Evolutionary conservation across 1,140 invertebrate species (phyloP), one percentile per base, ranked within the genome.

Genomic region (Coptotermes formosanus): DNA sequence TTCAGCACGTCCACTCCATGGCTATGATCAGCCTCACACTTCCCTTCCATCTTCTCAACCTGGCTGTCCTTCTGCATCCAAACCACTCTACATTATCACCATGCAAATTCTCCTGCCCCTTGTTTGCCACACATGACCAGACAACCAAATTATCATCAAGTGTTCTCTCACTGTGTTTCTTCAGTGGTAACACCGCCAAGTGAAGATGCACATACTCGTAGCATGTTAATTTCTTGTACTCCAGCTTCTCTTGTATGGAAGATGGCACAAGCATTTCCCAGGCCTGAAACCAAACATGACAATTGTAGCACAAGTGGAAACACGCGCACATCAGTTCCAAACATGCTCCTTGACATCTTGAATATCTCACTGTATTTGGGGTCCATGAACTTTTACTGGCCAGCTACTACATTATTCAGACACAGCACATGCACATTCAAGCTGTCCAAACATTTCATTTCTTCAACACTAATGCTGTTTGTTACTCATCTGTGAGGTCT

Each of bases 181-280:
- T 89, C 45, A 92, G 88, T 32, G 92, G 91, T 86, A 91, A 90
- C 52, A 92, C 89, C 21, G 92, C 91, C 89, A 93, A 93, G 88
- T 93, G 92, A n/a, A 93, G 90, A 82, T 93, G 90, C 9, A 93
- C 88, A 81, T 91, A n/a, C n/a, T n/a, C n/a, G n/a, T n/a, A 91
- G 88, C 93, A 92, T 25, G 89, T 89, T 12, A 89, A 81, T 38
- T 88, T 88, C 87, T 88, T 88, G 85, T 88, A 89, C 25, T 87
- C 87, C 3, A 85, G 83, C 25, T 81, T 82, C 43, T 85, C 83
- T 87, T 89, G 87, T 11, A 89, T 87, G 21, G 59, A 44, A 19
- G 38, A 25, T 19, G 89, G 87, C 30, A 89, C 85, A 21, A 88
- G 82, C 11, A 84, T 81, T 2, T 87, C 86, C 89, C 89, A 89